phyloP scores from a whole-genome alignment of 2,113 vertebrate genomes.

The Galemys pyrenaicus region DNA sequence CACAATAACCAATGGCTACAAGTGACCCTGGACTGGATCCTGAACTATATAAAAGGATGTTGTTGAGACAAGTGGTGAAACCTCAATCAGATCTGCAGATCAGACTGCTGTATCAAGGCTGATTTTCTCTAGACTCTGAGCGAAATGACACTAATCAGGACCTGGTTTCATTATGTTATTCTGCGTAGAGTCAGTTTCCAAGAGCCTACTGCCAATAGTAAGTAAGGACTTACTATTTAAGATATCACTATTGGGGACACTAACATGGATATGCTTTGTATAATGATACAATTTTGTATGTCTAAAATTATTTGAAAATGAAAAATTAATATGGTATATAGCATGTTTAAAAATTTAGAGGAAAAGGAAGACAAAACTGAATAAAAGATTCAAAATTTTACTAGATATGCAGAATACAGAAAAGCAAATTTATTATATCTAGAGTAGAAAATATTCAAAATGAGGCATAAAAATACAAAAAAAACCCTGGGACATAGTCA shows the following conservation, averaged over 20 bases:
- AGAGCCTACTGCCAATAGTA: too few species aligned
- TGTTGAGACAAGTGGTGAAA: not conserved
- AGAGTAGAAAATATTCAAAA: not conserved
- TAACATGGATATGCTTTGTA: not conserved
- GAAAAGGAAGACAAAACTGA: not conserved
- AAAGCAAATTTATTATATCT: not conserved
- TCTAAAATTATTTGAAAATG: slow-evolving; percentile 9
- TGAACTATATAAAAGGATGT: not conserved
- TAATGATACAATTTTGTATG: not conserved
- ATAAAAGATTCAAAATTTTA: not conserved
- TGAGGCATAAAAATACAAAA: not conserved
- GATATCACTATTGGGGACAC: not conserved
- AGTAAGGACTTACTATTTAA: not conserved
- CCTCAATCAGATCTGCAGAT: not conserved
- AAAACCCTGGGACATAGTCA: not conserved
- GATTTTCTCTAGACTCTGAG: not conserved
- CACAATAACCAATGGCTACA: not conserved
- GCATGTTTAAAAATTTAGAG: not conserved
- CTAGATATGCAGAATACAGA: not conserved
- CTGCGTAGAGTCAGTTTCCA: too few species aligned
- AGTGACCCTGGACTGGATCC: not conserved
- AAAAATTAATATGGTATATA: not conserved
- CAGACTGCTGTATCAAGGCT: not conserved
- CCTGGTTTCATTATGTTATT: too few species aligned
- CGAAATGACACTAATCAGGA: too few species aligned